Percentiles rank a stretch among this genome's conserved stretches.
These are phyloP conservation scores for Ephydatia muelleri DNA, from an alignment of 37 sponge, comb jelly and placozoan species.

Conservation along the genomic window DNA sequence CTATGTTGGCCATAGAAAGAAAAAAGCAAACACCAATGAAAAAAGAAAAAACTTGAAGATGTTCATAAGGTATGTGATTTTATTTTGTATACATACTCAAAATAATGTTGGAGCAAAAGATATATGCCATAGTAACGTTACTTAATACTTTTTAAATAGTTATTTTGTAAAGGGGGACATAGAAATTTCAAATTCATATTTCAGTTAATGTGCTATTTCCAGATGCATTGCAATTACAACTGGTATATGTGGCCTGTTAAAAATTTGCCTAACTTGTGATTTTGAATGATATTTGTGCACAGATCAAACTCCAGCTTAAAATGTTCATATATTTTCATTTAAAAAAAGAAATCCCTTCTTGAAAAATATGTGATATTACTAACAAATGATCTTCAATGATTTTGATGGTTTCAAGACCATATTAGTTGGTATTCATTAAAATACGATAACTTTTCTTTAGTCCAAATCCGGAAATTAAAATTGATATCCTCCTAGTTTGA, in stretches of 20 bases:
- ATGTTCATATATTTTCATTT: too few relatives aligned
- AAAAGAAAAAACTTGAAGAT: not conserved
- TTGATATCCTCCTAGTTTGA: too few relatives aligned
- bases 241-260: not conserved
- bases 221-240: conserved; percentile 1
- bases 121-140: not conserved
- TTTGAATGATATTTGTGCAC: not conserved
- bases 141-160: conserved; percentile 1
- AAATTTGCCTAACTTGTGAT: not conserved
- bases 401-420: too few relatives aligned
- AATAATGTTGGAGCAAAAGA: too few relatives aligned
- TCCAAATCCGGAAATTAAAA: too few relatives aligned
- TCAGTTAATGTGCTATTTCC: not conserved
- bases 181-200: not conserved
- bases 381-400: not conserved
- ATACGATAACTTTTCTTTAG: not conserved
- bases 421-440: not conserved
- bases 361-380: not conserved
- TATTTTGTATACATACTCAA: not conserved
- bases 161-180: not conserved
- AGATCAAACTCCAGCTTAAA: not conserved
- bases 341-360: not conserved
- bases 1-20: not conserved
- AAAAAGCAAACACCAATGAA: not conserved
- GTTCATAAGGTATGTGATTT: not conserved